Base-by-base conservation (phyloP, 2,113 vertebrate genomes). In the Scartelaos histophorus region DNA sequence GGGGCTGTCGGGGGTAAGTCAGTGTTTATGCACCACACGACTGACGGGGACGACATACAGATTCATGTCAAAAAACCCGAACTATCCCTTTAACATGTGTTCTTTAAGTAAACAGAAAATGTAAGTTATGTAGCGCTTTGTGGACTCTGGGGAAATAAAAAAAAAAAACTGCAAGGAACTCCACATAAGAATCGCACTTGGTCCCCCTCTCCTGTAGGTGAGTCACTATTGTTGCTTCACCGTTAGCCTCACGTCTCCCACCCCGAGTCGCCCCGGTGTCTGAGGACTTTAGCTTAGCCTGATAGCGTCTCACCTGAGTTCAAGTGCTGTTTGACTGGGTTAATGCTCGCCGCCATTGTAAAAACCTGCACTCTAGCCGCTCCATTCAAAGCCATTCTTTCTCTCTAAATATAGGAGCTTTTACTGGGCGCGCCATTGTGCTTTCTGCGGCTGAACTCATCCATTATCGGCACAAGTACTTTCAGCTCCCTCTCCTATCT, bases 311-410 rank as follows among this genome's bases (percentile, higher is more conserved):
- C 46, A 17, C 53, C 43, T 19, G 61, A 79, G n/a, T 78, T 83
- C 61, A 80, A 73, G 67, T 2, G 13, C 5, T 1, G 16, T 54
- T 61, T 75, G 57, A 29, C 45, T 69, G 73, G 38, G 38, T 76
- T 81, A 76, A 53, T 78, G 77, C 64, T 70, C 61, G 67, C 75
- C 84, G 58, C 67, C 54, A 78, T 87, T 79, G 80, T 80, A 69
- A 71, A 29, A 82, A 65, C 66, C 66, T 19, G 34, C 29, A 1
- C 56, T 38, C 46, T 72, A 19, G 46, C 76, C 38, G 54, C 74
- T 80, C 74, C 71, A 80, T 56, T 76, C 66, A 78, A 82, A 84
- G 64, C 75, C 46, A 66, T 73, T 76, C 46, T 54, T 13, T 34
- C 35, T 2, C 22, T 70, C 67, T 80, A 75, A 79, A 78, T 71